These are phyloP conservation scores for Dugesia japonica DNA, from an alignment of 2,888 invertebrate genomes.

Conservation along the genomic window DNA sequence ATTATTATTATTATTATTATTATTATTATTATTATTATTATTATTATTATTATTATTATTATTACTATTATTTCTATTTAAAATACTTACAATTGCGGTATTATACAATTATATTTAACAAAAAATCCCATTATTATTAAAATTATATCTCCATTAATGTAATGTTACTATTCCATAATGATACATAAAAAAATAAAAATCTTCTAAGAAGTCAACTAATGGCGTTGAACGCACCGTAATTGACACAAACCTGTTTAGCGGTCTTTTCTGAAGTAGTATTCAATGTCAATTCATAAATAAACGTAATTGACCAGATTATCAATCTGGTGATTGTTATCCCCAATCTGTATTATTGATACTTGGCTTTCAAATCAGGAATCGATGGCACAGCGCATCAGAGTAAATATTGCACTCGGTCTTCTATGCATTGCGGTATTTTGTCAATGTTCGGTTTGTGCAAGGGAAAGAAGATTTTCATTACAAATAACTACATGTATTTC, in stretches of 20 bases:
- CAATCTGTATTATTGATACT: slow-evolving; percentile 20
- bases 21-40: too few species aligned
- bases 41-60: too few species aligned
- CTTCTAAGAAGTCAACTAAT: not conserved
- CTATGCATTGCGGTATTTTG: not conserved
- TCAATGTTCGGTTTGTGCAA: not conserved
- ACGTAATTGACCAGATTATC: slow-evolving; percentile 20
- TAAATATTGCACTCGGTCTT: not conserved
- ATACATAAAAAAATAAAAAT: not conserved
- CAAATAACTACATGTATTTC: slow-evolving; percentile 15
- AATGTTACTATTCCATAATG: too few species aligned
- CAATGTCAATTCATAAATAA: slow-evolving; percentile 16
- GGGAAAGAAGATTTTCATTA: not conserved
- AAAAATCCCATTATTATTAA: too few species aligned
- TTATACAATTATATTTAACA: too few species aligned
- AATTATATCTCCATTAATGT: too few species aligned
- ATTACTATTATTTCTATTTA: too few species aligned
- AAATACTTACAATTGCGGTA: too few species aligned
- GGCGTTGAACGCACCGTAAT: not conserved
- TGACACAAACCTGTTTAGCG: not conserved
- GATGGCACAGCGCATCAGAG: not conserved
- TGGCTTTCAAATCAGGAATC: slow-evolving; percentile 7
- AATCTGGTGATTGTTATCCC: slow-evolving; percentile 16
- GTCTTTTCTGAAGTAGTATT: not conserved
- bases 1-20: too few species aligned